Percentiles rank a stretch among this genome's conserved stretches.
phyloP scores from a whole-genome alignment of 2,113 vertebrate species.

The Vimba vimba region DNA sequence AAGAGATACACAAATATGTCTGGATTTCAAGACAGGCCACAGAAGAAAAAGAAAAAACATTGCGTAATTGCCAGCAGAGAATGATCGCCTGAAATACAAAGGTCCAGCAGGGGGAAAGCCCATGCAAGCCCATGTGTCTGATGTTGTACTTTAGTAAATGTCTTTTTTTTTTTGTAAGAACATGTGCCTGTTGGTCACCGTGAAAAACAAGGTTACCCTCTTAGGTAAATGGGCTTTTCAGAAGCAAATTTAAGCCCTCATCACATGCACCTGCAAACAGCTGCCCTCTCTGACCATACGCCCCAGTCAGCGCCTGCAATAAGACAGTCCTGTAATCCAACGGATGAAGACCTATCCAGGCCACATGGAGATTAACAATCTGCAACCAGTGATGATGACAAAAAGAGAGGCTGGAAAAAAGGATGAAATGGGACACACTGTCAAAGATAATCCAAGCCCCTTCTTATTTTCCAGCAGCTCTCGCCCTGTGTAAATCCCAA shows the following conservation, averaged over 20 bases:
- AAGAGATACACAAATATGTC: constrained; percentile 36
- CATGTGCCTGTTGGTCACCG: background rate
- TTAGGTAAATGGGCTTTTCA: constrained; percentile 25
- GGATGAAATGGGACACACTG: constrained; percentile 79
- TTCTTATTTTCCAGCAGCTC: constrained; percentile 55
- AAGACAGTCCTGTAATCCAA: constrained; percentile 88
- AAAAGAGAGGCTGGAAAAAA: constrained; percentile 17
- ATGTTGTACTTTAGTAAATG: background rate
- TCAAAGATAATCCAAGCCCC: constrained; percentile 86
- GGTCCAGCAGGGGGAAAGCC: constrained; percentile 15
- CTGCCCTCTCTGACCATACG: constrained; percentile 79
- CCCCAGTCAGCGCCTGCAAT: constrained; percentile 80
- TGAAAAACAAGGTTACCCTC: constrained; percentile 21
- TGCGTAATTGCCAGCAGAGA: constrained; percentile 33
- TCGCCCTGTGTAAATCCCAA: constrained; percentile 89
- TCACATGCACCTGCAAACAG: constrained; percentile 63
- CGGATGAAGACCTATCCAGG: constrained; percentile 90
- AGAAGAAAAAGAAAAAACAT: background rate
- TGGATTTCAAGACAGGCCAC: constrained; percentile 28
- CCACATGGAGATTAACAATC: constrained; percentile 95
- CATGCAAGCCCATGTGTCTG: constrained; percentile 22
- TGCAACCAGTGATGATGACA: constrained; percentile 77
- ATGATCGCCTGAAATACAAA: constrained; percentile 10
- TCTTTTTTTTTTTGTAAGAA: background rate
- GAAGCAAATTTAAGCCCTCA: background rate